These are phyloP conservation scores for Caenorhabditis zanzibari DNA, from an alignment of 2,888 invertebrate genomes.

Conservation along the genomic window DNA sequence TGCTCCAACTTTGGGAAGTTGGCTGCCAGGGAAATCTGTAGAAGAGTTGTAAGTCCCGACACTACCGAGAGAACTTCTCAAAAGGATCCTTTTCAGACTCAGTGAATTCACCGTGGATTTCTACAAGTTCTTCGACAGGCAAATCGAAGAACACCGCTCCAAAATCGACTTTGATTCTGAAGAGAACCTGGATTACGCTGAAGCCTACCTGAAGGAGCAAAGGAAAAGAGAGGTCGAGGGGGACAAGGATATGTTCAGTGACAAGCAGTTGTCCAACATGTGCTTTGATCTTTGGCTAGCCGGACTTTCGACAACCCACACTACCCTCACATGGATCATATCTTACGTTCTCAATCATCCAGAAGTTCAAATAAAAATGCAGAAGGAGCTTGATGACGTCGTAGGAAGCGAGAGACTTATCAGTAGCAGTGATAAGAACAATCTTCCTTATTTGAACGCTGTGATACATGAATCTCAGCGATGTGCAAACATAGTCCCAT, in stretches of 20 bases:
- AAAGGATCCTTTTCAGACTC: constrained; percentile 5
- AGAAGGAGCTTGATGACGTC: constrained; percentile 65
- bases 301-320: constrained; percentile 71
- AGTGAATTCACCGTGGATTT: constrained; percentile 16
- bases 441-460: constrained; percentile 66
- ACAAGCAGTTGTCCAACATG: constrained; percentile 30
- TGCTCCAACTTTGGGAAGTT: neutral
- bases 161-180: constrained; percentile 21
- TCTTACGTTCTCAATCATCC: constrained; percentile 65
- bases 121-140: constrained; percentile 17
- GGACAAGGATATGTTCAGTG: constrained; percentile 8
- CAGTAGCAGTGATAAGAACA: constrained; percentile 53
- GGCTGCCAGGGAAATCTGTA: constrained; percentile 9
- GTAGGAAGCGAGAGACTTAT: constrained; percentile 63
- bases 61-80: too few species aligned
- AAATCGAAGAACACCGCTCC: constrained; percentile 13
- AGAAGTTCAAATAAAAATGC: constrained; percentile 62
- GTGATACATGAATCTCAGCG: constrained; percentile 66
- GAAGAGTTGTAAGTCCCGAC: constrained; percentile 18
- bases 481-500: constrained; percentile 59
- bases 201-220: constrained; percentile 31
- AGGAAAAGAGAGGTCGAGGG: constrained; percentile 6
- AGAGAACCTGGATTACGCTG: constrained; percentile 17
- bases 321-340: constrained; percentile 67
- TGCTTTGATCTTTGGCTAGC: constrained; percentile 72